Evolutionary conservation across 2,113 vertebrate species (phyloP).

Genomic region (Tinamus guttatus): DNA sequence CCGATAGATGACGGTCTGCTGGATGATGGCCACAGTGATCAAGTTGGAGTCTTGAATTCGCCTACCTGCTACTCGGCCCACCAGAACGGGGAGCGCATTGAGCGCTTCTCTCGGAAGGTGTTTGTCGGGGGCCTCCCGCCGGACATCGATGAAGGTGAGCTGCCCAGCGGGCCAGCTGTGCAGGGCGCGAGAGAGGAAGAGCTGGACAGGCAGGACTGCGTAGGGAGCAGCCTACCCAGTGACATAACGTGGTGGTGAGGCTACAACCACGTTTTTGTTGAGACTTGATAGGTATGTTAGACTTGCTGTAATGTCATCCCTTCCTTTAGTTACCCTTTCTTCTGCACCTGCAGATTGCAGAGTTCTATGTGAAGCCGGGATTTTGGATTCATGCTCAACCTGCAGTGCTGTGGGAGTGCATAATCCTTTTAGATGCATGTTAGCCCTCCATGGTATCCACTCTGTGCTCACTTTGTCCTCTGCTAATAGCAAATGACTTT

Average conservation of each 20-base stretch:
- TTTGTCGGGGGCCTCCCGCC: slow-evolving; percentile 97
- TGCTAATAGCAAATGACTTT: not conserved
- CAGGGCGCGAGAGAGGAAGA: not conserved
- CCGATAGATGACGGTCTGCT: slow-evolving; percentile 95
- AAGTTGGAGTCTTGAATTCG: slow-evolving; percentile 91
- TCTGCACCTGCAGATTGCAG: not conserved
- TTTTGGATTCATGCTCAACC: not conserved
- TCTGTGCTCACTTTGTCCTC: not conserved
- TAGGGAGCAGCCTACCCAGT: not conserved
- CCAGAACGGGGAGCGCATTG: slow-evolving; percentile 94
- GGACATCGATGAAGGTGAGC: slow-evolving; percentile 95
- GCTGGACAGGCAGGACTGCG: not conserved
- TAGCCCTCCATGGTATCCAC: not conserved
- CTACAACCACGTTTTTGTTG: not conserved
- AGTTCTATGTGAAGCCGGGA: not conserved
- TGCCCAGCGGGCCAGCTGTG: not conserved
- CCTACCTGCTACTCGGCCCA: slow-evolving; percentile 91
- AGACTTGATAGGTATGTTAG: not conserved
- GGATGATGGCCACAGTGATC: slow-evolving; percentile 92
- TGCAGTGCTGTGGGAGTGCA: not conserved
- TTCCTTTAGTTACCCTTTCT: not conserved
- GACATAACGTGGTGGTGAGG: not conserved
- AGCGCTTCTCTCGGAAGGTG: slow-evolving; percentile 97
- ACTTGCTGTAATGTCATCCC: not conserved
- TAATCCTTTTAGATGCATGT: not conserved